Conservation (phyloP, 2,888 invertebrate genomes). For the Drosophila demipolita region DNA sequence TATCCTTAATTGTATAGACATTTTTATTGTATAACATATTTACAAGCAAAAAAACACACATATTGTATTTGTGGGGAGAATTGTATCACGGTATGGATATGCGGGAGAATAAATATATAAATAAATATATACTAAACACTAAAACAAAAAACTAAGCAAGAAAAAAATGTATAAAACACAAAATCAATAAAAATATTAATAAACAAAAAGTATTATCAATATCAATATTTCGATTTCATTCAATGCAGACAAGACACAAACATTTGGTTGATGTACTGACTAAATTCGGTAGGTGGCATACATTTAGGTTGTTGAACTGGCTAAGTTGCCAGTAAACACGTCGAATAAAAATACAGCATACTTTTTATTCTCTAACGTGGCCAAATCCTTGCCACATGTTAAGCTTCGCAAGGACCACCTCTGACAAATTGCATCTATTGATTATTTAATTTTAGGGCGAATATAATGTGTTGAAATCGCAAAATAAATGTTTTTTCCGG, state of each 20-base stretch:
- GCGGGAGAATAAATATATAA: constrained; percentile 63
- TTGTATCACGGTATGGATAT: constrained; percentile 73
- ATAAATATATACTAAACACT: constrained; percentile 65
- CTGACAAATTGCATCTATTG: background rate
- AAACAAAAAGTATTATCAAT: constrained; percentile 77
- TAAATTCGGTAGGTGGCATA: background rate
- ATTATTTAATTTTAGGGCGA: background rate
- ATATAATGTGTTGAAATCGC: no score
- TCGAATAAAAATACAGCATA: background rate
- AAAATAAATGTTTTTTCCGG: background rate
- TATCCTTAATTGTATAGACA: constrained; percentile 79
- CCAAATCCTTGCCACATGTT: background rate
- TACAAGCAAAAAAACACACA: constrained; percentile 51
- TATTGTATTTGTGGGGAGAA: constrained; percentile 74
- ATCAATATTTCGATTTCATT: constrained; percentile 10
- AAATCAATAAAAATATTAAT: constrained; percentile 74
- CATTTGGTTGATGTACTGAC: background rate
- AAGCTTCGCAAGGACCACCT: background rate
- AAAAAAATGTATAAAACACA: constrained; percentile 74
- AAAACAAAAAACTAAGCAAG: constrained; percentile 42
- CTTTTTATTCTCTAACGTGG: background rate
- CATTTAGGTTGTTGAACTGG: no score
- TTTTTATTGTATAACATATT: constrained; percentile 69
- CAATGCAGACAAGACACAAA: background rate
- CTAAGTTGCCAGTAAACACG: background rate